phyloP scores from a whole-genome alignment of 2,113 vertebrate species.

The Eublepharis macularius region DNA sequence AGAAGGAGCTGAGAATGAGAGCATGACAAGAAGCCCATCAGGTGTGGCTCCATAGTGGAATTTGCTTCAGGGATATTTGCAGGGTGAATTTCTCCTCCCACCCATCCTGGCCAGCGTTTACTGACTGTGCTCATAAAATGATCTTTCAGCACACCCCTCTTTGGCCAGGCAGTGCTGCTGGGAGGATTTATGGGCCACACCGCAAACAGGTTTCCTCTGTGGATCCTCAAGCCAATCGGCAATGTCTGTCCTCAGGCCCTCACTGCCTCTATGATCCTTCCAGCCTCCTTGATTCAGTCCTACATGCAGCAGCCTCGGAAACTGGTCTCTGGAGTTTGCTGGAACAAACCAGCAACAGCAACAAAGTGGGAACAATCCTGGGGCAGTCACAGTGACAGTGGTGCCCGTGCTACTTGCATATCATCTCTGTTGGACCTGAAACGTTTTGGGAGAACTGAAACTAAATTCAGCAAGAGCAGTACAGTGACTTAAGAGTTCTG shows the following conservation, averaged over 20 bases:
- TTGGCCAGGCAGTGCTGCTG: not conserved
- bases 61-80: not conserved
- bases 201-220: not conserved
- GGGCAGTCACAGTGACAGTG: too few species aligned
- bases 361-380: too few species aligned
- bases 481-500: too few species aligned
- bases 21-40: not conserved
- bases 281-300: not conserved
- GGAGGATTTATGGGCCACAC: not conserved
- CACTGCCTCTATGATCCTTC: not conserved
- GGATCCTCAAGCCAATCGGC: too few species aligned
- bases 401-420: too few species aligned
- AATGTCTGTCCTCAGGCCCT: not conserved
- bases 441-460: too few species aligned
- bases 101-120: not conserved
- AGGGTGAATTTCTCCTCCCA: not conserved
- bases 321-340: not conserved
- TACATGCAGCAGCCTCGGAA: not conserved
- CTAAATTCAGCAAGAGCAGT: too few species aligned
- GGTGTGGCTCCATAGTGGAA: not conserved
- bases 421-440: too few species aligned
- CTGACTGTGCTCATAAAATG: not conserved
- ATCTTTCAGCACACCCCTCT: not conserved
- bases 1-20: not conserved
- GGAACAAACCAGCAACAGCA: too few species aligned